Percentiles rank a stretch among this genome's conserved stretches.
Evolutionary conservation across 2,797 vertebrate species (phyloP).

Genomic region (Euphonia xanthogaster): DNA sequence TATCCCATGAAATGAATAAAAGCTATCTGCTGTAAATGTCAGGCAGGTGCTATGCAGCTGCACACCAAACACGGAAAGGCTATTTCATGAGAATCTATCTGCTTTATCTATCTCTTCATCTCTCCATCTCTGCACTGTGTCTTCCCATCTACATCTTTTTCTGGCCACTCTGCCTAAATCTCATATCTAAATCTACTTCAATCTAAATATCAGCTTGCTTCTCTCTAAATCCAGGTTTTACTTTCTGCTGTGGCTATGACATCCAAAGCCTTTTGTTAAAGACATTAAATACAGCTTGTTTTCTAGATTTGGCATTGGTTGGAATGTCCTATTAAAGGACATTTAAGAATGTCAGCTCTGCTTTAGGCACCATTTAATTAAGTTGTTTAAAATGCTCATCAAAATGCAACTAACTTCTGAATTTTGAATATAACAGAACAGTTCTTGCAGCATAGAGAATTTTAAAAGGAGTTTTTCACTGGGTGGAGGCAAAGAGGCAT

Average conservation of each 20-base stretch:
- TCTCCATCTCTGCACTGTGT: conserved; percentile 4
- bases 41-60: conserved; percentile 72
- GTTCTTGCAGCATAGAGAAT: background rate
- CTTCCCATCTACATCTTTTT: conserved; percentile 35
- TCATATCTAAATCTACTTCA: conserved; percentile 8
- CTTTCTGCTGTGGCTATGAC: background rate
- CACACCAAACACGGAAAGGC: conserved; percentile 59
- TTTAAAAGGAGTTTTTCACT: background rate
- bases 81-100: conserved; percentile 62
- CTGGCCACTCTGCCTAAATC: background rate
- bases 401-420: background rate
- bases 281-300: background rate
- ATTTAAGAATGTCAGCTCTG: background rate
- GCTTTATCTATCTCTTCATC: conserved; percentile 23
- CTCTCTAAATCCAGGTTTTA: background rate
- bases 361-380: background rate
- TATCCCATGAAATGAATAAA: conserved; percentile 76
- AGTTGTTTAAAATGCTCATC: background rate
- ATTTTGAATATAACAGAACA: background rate
- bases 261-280: background rate
- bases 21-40: conserved; percentile 73
- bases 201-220: background rate
- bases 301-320: background rate
- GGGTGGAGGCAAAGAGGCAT: background rate
- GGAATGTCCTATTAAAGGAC: background rate